A percentile compares a stretch with the other conserved stretches of the same genome.
Evolutionary conservation across 1,140 invertebrate species (phyloP).

Genomic region (Drosophila saltans): DNA sequence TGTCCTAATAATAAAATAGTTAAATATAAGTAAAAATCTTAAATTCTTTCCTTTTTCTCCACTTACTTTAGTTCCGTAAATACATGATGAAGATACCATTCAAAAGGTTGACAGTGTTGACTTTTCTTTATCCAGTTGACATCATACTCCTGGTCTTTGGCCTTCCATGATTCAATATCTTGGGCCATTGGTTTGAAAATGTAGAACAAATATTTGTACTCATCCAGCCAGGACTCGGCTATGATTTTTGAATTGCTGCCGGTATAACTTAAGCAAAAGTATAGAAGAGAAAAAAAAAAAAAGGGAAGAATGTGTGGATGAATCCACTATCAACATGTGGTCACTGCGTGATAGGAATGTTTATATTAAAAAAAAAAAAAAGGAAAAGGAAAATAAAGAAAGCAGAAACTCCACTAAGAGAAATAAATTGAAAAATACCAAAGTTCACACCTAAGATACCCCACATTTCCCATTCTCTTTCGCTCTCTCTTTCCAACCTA

Average conservation of each 20-base stretch:
- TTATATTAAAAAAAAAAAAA: constrained; percentile 67
- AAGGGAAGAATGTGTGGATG: constrained; percentile 6
- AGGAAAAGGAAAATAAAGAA: constrained; percentile 60
- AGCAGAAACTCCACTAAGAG: neutral
- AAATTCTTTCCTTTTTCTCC: no score
- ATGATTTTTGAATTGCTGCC: constrained; percentile 90
- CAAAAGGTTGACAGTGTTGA: constrained; percentile 93
- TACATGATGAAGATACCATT: constrained; percentile 97
- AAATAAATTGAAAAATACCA: constrained; percentile 80
- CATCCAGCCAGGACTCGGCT: constrained; percentile 95
- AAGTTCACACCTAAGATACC: constrained; percentile 64
- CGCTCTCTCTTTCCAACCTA: constrained; percentile 36
- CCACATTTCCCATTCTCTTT: constrained; percentile 12
- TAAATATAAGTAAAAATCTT: constrained; percentile 1
- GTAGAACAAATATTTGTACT: constrained; percentile 91
- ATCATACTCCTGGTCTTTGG: constrained; percentile 31
- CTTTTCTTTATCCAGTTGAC: constrained; percentile 86
- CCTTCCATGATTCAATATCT: constrained; percentile 49
- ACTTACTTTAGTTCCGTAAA: constrained; percentile 82
- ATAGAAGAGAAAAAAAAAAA: constrained; percentile 11
- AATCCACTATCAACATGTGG: constrained; percentile 50
- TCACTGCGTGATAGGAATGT: constrained; percentile 66
- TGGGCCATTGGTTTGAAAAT: constrained; percentile 61
- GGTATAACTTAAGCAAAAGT: constrained; percentile 35
- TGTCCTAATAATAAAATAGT: neutral